phyloP scores from a whole-genome alignment of 2,797 vertebrate genomes.

The Avahi laniger region DNA sequence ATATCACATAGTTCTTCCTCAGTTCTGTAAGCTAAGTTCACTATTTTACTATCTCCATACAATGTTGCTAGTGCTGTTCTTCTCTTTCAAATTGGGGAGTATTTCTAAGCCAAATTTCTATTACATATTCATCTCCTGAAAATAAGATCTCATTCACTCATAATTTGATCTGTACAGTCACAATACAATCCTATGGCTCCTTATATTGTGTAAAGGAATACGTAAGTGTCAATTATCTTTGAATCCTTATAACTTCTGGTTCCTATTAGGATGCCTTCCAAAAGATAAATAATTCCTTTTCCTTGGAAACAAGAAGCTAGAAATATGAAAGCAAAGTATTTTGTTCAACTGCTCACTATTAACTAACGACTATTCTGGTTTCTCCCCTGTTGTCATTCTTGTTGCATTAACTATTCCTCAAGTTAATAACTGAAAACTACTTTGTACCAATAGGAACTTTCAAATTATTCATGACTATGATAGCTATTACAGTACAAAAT shows the following conservation, averaged over 20 bases:
- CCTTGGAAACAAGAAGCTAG: not conserved
- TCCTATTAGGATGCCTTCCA: not conserved
- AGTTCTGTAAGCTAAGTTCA: not conserved
- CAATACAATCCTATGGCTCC: not conserved
- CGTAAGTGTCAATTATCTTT: not conserved
- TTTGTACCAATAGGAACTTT: conserved; percentile 13
- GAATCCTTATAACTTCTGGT: not conserved
- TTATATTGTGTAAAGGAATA: not conserved
- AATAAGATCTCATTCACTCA: not conserved
- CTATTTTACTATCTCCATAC: not conserved
- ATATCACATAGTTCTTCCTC: not conserved
- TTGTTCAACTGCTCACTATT: not conserved
- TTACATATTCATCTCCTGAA: not conserved
- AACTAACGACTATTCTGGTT: not conserved
- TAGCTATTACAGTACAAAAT: not conserved
- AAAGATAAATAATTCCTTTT: not conserved
- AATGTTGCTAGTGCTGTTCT: not conserved
- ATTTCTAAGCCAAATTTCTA: not conserved
- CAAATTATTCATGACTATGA: conserved; percentile 19
- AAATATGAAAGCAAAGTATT: not conserved
- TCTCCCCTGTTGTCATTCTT: not conserved
- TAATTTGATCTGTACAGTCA: conserved; percentile 18
- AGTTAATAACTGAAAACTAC: not conserved
- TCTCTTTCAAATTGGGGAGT: not conserved
- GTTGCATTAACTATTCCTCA: not conserved